Base-by-base conservation (phyloP, 2,113 vertebrate species). In the Pterocles gutturalis region DNA sequence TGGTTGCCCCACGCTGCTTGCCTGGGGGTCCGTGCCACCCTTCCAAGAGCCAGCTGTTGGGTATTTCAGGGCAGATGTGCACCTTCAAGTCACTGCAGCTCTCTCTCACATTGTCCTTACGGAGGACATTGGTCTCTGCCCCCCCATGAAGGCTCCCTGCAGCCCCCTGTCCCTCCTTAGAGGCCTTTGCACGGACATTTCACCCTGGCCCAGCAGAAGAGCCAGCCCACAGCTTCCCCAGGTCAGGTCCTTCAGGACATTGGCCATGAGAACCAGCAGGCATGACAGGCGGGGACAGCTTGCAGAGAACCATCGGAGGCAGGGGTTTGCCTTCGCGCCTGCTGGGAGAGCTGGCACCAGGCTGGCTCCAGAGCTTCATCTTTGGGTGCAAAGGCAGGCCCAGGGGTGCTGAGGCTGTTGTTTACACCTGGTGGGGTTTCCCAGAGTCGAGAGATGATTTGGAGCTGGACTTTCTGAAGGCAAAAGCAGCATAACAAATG, bases 381-480 rank as follows among this genome's bases (percentile, higher is more conserved):
- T 49, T 41, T 0, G 1, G 19, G 38, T 46, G 29, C 55, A 87
- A 45, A 83, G 78, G 29, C 51, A 54, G 4, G 0, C 34, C 65
- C 15, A 0, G 48, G 5, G 17, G n/a, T 55, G 78, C 38, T 62
- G 78, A 61, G 87, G 71, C 36, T 54, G 75, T 33, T 97, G 91
- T 89, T 90, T 90, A 92, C 12, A 43, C 41, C 62, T 70, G 54
- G n/a, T 90, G 93, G 96, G 64, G 64, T 94, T 97, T 91, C 83
- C 94, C 92, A 46, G 34, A 36, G 89, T 34, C 36, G 36, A 93
- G 92, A 89, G 54, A 87, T 95, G 92, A 91, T 90, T 65, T 91
- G 96, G 84, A 90, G 71, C 41, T 90, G 93, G 94, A 89, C 65
- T 87, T 94, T 95, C 48, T 93, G 85, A 83, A 70, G 65, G 51